These are phyloP conservation scores for Trochalopteron elliotii DNA, from an alignment of 2,113 vertebrate species.

Conservation along the genomic window DNA sequence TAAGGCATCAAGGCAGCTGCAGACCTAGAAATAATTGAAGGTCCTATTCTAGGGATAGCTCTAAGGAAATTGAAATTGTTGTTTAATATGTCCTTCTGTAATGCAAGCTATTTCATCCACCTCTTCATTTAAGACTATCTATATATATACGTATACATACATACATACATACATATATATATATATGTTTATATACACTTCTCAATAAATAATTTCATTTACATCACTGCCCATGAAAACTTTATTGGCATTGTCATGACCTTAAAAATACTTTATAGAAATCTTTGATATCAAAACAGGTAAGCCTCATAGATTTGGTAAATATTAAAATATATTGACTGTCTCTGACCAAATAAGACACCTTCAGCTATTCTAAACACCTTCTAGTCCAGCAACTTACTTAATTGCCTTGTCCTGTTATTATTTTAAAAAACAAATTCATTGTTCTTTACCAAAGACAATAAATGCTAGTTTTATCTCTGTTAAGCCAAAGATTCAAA, in stretches of 20 bases:
- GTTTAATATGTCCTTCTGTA: background rate
- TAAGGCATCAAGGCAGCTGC: background rate
- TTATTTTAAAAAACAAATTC: background rate
- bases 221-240: background rate
- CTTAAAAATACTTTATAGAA: background rate
- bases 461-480: background rate
- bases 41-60: background rate
- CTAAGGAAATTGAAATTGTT: background rate
- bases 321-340: background rate
- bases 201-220: background rate
- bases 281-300: background rate
- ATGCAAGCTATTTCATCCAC: background rate
- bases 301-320: background rate
- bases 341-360: background rate
- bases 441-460: background rate
- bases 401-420: background rate
- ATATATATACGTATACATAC: background rate
- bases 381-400: background rate
- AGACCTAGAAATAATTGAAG: background rate
- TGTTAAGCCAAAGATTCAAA: background rate
- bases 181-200: fast-evolving
- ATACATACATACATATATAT: no score
- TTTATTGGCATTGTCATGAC: background rate
- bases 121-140: background rate
- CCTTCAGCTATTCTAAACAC: background rate